Evolutionary conservation across 2,888 invertebrate species (phyloP), one percentile per base, ranked within the genome.

Genomic region (Argyresthia albistria): DNA sequence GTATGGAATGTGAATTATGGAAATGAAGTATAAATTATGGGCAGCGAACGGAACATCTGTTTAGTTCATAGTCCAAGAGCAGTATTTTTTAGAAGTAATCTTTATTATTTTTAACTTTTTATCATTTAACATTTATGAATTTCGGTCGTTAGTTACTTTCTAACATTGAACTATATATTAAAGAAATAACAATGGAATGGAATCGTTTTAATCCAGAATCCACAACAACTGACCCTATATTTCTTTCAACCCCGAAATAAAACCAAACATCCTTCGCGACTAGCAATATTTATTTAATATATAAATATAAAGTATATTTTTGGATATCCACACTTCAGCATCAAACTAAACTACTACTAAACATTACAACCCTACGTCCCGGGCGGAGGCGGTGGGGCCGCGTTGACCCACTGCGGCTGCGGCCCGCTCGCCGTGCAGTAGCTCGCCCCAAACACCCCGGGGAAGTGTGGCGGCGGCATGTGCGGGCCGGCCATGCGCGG

Each of bases 81-180:
- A 87, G 86, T 87, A 87, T 87, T 87, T 83, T 80, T 86, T 86
- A 84, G 84, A 83, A 60, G 78, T 69, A 83, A 84, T 77, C 77
- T 77, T 79, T 83, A 55, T 79, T 83, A 55, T 49, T 53, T 43
- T 37, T 46, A 52, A 82, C 78, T 78, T 63, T 59, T 72, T 67
- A 67, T 70, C 78, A 79, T 76, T 82, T 82, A 83, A 82, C 80
- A 80, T 76, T 82, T 78, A 77, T 77, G 67, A 75, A 83, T 80
- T 80, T 84, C 83, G 82, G 80, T 80, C 83, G 84, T 87, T 87
- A 87, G 86, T 87, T 83, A 78, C 82, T 84, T 84, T 86, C 84
- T 87, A 87, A 87, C 86, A 84, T 71, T 86, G 82, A 86, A 84
- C 81, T 82, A 86, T 86, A 86, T 84, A 86, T 86, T 86, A 86